Evolutionary conservation across 2,113 vertebrate genomes (phyloP), one percentile per base, ranked within the genome.

Genomic region (Lates calcarifer): DNA sequence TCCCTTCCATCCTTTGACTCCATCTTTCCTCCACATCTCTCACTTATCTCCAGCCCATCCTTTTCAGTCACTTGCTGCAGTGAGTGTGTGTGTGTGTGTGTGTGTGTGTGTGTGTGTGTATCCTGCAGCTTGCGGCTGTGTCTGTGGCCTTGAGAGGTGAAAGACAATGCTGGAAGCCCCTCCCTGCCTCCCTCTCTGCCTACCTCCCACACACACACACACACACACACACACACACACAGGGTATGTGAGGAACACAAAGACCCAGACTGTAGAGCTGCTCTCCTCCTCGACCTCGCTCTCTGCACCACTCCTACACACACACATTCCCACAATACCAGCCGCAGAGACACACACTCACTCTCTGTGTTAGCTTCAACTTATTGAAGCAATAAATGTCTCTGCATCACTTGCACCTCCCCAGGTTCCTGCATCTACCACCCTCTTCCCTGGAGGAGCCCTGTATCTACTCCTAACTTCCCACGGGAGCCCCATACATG

Each of bases 111-210:
- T 49, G 61, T 77, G 55, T 56, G 60, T 72, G 29, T 45, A n/a
- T 73, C 41, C 67, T 70, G 74, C 56, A 81, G 73, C 69, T 81
- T 56, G 74, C 22, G 45, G 22, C 66, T 67, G 41, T 47, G 61
- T 89, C 77, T 75, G 55, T 58, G 89, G 90, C 91, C 93, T 93
- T 93, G 92, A 88, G 84, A 87, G 87, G 87, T 91, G 87, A 90
- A 89, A 92, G 74, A 94, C 88, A 87, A 91, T 84, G 85, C 77
- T 80, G 65, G 57, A 60, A 74, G 78, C 78, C 85, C 89, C 87
- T 81, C 88, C 84, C 76, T 35, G 33, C 51, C 26, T 66, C 70
- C 58, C 58, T 45, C 18, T n/a, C 58, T 64, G 24, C 58, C 65
- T 56, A 0, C 79, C 81, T 75, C 76, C 63, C 80, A 70, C 85